Percentiles rank a stretch among this genome's conserved stretches.
These are phyloP conservation scores for Liopterus haemorrhoidalis DNA, from an alignment of 2,888 invertebrate species.

Conservation along the genomic window DNA sequence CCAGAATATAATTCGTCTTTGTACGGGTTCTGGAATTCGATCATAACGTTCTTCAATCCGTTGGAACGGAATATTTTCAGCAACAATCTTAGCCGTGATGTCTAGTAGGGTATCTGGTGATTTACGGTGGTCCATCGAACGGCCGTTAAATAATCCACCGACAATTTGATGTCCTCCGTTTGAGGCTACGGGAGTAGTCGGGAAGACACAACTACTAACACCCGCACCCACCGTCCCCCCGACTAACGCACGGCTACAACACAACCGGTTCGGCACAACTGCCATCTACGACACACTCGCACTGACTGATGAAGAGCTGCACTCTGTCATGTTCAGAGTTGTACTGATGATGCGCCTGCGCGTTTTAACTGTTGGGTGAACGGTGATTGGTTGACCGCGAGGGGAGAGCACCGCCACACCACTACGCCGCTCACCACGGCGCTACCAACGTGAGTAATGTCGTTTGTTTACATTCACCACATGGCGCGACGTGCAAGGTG, in stretches of 20 bases:
- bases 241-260: conserved; percentile 46
- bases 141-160: conserved; percentile 2
- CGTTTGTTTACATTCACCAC: conserved; percentile 51
- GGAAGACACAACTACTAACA: conserved; percentile 15
- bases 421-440: conserved; percentile 20
- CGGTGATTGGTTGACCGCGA: too few species aligned
- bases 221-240: conserved; percentile 30
- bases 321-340: conserved; percentile 20
- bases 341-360: conserved; percentile 28
- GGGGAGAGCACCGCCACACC: conserved; percentile 8
- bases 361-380: conserved; percentile 3
- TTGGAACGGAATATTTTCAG: conserved; percentile 79
- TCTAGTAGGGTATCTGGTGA: conserved; percentile 71
- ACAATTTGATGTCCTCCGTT: conserved; percentile 21
- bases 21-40: conserved; percentile 83
- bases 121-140: conserved; percentile 27
- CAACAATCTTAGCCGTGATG: conserved; percentile 76
- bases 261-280: conserved; percentile 46
- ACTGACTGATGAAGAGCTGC: conserved; percentile 43
- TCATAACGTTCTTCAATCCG: conserved; percentile 80
- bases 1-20: conserved; percentile 81
- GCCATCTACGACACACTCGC: conserved; percentile 45
- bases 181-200: conserved; percentile 14
- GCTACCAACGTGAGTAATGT: conserved; percentile 42
- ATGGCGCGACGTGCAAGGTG: conserved; percentile 46